phyloP scores from a whole-genome alignment of 2,888 invertebrate species.

The Drosophila neonasuta region DNA sequence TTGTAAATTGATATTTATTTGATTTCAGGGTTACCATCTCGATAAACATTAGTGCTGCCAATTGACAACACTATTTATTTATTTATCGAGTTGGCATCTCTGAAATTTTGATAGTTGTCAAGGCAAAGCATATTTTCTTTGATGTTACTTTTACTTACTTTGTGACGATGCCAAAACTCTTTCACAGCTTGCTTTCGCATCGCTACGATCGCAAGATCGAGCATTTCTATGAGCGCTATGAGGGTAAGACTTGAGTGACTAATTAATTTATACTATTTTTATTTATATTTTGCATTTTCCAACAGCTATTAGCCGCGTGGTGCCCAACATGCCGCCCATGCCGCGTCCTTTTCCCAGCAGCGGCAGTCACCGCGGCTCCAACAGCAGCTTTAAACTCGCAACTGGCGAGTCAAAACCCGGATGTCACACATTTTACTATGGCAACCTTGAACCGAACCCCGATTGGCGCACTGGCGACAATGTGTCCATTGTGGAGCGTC shows the following conservation, averaged over 20 bases:
- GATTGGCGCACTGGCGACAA: conserved; percentile 61
- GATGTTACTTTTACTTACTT: background rate
- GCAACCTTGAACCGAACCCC: conserved; percentile 22
- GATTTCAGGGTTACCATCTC: background rate
- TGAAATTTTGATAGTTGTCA: background rate
- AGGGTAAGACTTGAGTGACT: conserved; percentile 39
- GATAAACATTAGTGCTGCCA: background rate
- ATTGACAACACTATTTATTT: background rate
- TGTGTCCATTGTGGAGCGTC: conserved; percentile 55
- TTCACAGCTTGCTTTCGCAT: conserved; percentile 55
- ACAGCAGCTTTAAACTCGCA: background rate
- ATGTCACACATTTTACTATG: conserved; percentile 41
- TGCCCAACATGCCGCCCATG: conserved; percentile 33
- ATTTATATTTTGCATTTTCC: background rate
- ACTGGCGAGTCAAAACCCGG: background rate
- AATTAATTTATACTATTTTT: background rate
- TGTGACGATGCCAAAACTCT: conserved; percentile 44
- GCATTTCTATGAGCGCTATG: conserved; percentile 38
- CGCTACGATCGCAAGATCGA: conserved; percentile 42
- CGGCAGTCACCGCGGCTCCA: background rate
- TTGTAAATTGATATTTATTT: background rate
- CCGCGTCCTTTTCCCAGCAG: background rate
- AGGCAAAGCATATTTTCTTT: background rate
- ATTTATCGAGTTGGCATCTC: background rate
- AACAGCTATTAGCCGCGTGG: conserved; percentile 25